phyloP scores from a whole-genome alignment of 2,113 vertebrate genomes.

The Pontoporia blainvillei region DNA sequence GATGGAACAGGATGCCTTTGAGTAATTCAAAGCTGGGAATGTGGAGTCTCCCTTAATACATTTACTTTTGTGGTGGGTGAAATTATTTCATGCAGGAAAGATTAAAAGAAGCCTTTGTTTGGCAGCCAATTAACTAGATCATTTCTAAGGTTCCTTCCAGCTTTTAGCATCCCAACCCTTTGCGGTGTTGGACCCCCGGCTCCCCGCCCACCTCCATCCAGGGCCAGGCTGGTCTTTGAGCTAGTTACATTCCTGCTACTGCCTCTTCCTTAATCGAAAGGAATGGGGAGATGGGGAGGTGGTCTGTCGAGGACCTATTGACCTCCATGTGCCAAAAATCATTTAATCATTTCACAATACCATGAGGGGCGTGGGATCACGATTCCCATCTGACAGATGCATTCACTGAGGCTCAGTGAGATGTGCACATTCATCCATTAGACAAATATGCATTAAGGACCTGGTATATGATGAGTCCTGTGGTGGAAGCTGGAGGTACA shows the following conservation, averaged over 20 bases:
- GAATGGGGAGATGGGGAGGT: background rate
- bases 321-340: background rate
- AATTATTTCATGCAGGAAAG: background rate
- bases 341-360: background rate
- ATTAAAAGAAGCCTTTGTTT: background rate
- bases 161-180: background rate
- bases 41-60: background rate
- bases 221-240: background rate
- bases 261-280: background rate
- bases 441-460: background rate
- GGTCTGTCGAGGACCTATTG: background rate
- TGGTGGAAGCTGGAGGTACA: background rate
- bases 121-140: background rate
- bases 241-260: background rate
- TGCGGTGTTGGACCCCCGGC: rapidly evolving
- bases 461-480: background rate
- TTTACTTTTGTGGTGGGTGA: background rate
- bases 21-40: background rate
- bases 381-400: background rate
- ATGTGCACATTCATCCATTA: background rate
- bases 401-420: background rate
- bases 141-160: background rate
- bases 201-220: rapidly evolving
- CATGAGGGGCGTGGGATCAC: too few species aligned
- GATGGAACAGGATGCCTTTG: background rate